These are phyloP conservation scores for Junonia oenone DNA, from an alignment of 2,888 invertebrate species.

Conservation along the genomic window DNA sequence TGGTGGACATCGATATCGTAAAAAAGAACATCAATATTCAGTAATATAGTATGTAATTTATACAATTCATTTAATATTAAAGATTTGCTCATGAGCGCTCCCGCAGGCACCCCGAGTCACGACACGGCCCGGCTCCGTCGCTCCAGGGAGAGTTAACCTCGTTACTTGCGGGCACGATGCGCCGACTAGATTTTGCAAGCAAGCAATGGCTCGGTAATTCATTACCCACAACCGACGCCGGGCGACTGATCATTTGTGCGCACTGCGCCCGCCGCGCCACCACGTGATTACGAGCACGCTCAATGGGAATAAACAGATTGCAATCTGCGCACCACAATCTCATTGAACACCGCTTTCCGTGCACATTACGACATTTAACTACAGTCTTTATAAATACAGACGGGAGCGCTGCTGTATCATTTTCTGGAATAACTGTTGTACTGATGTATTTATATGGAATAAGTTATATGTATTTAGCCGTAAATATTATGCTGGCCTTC, in stretches of 20 bases:
- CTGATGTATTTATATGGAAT: background rate
- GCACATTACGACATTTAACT: slow-evolving; percentile 51
- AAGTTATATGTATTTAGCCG: background rate
- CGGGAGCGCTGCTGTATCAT: slow-evolving; percentile 22
- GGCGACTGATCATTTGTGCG: slow-evolving; percentile 53
- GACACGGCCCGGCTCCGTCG: slow-evolving; percentile 45
- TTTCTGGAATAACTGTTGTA: background rate
- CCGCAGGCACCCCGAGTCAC: slow-evolving; percentile 63
- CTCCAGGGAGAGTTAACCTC: slow-evolving; percentile 50
- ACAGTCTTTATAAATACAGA: slow-evolving; percentile 47
- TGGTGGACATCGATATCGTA: background rate
- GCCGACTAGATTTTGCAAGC: slow-evolving; percentile 62
- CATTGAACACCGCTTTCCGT: slow-evolving; percentile 50
- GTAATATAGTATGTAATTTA: slow-evolving; percentile 30
- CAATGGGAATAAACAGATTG: slow-evolving; percentile 55
- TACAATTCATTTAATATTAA: slow-evolving; percentile 61
- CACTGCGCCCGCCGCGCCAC: slow-evolving; percentile 33
- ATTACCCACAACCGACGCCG: slow-evolving; percentile 53
- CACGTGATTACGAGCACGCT: slow-evolving; percentile 60
- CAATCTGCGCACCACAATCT: slow-evolving; percentile 48
- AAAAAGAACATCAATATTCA: slow-evolving; percentile 5
- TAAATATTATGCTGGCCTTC: background rate
- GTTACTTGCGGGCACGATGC: slow-evolving; percentile 59
- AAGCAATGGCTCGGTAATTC: slow-evolving; percentile 64
- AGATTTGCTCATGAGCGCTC: slow-evolving; percentile 64